Conservation (phyloP, 2,113 vertebrate genomes). For the Theristicus caerulescens region DNA sequence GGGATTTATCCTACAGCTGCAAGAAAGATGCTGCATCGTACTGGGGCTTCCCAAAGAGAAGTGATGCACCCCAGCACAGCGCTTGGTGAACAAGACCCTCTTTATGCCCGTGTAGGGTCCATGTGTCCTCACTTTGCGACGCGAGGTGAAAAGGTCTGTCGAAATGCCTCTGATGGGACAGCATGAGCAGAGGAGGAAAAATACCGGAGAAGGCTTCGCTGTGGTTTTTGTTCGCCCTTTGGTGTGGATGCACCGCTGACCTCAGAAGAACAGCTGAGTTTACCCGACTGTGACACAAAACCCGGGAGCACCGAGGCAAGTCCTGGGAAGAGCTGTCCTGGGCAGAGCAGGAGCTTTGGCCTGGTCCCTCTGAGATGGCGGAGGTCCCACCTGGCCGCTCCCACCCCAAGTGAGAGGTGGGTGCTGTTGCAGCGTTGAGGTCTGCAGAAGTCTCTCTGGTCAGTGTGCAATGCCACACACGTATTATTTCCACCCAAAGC, state of each 20-base stretch:
- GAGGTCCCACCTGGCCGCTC: background rate
- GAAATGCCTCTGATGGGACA: background rate
- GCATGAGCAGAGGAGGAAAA: background rate
- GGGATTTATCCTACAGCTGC: background rate
- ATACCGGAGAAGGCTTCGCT: rapidly evolving
- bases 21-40: background rate
- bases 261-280: background rate
- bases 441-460: background rate
- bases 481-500: background rate
- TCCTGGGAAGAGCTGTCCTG: background rate
- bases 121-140: background rate
- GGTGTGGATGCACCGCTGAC: background rate
- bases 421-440: background rate
- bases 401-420: background rate
- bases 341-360: background rate
- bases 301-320: background rate
- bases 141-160: background rate
- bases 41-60: background rate
- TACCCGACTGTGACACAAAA: background rate
- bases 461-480: background rate
- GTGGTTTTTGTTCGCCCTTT: background rate
- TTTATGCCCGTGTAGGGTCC: background rate
- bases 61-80: background rate
- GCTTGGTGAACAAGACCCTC: background rate
- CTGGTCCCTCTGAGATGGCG: background rate